Evolutionary conservation across 2,888 invertebrate genomes (phyloP).

Genomic region (Adineta ricciae): DNA sequence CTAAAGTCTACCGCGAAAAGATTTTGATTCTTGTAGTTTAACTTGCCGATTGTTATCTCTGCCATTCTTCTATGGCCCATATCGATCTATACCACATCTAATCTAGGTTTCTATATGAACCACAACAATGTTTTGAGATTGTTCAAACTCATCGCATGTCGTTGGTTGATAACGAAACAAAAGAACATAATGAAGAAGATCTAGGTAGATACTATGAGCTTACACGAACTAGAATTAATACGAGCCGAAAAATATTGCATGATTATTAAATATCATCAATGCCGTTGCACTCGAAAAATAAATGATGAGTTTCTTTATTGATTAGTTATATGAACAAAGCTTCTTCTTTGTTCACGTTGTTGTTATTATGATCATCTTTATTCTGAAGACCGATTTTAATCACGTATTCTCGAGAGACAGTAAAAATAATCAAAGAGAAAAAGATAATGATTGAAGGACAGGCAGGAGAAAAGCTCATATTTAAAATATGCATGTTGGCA

Average conservation of each 20-base stretch:
- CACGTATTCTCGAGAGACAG: not conserved
- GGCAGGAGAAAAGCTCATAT: not conserved
- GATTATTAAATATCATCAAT: not conserved
- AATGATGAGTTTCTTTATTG: not conserved
- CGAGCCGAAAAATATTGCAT: not conserved
- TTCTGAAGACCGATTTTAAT: not conserved
- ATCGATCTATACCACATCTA: not conserved
- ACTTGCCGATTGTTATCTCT: not conserved
- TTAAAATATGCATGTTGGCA: not conserved
- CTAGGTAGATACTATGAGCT: not conserved
- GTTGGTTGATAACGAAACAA: not conserved
- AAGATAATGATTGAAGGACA: not conserved
- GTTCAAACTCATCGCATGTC: not conserved
- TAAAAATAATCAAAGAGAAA: not conserved
- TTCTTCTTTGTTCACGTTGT: not conserved
- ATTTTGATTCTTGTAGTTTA: not conserved
- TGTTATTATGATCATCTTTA: not conserved
- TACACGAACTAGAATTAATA: not conserved
- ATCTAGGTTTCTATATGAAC: not conserved
- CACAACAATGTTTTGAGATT: not conserved
- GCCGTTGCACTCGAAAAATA: not conserved
- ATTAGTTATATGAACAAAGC: not conserved
- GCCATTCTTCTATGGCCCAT: not conserved
- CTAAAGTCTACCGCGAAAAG: not conserved
- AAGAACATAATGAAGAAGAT: not conserved